Evolutionary conservation across 2,888 invertebrate species (phyloP), one percentile per base, ranked within the genome.

Genomic region (Acanthopleura granulata): DNA sequence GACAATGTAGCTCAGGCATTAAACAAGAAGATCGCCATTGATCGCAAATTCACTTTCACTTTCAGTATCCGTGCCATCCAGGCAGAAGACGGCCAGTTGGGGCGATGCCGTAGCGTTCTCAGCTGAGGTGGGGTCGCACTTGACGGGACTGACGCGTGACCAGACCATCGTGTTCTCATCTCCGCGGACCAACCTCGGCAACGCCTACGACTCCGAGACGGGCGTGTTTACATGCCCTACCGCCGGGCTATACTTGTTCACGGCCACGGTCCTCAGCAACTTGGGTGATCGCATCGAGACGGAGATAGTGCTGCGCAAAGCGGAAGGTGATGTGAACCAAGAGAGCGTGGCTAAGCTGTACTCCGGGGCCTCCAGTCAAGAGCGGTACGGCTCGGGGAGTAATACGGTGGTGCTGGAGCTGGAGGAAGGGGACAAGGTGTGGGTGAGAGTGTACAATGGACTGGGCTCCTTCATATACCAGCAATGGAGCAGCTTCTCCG

Each of bases 401-500:
- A 78, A 76, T 74, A 72, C 75, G 4, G 75, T 79, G 15, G 18
- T 79, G 3, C 66, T 80, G 11, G 76, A 78, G 49, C 57, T 80
- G 73, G 74, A 72, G 22, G 71, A 74, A 22, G 76, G 74, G 0
- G 80, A 80, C 72, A 75, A 76, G 49, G 76, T 79, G 4, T 75
- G 76, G 22, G 75, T 80, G 0, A 74, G 72, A 15, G 74, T 79
- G 22, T 80, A 79, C 69, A 77, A 76, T 61, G 78, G 78, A 16
- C 79, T 79, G 57, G 80, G 80, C 1, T 74, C 79, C 70, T 80
- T 79, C 69, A 77, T 80, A 6, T 78, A 79, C 75, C 75, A 76
- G n/a, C 75, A 74, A n/a, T 80, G 80, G 80, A 80, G 80, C 74
- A 77, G 77, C 1, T 80, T 78, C 70, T 62, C 73, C 16, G 80